Evolutionary conservation across 2,113 vertebrate species (phyloP), one percentile per base, ranked within the genome.

Genomic region (Chauna torquata): DNA sequence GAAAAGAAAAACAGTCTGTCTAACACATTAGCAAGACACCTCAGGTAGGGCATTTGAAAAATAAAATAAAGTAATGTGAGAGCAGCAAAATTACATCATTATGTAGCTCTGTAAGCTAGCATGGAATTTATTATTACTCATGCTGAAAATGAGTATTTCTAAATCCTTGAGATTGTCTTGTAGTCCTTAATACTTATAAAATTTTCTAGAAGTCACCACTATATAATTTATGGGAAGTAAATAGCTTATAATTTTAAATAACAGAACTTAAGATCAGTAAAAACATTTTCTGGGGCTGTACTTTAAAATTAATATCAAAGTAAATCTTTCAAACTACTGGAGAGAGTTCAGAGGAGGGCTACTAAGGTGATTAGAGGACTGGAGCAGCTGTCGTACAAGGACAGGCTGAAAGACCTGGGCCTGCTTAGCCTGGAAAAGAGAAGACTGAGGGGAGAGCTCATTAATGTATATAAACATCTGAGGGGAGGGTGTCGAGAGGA

Each of bases 111-210:
- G 45, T 62, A 24, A 54, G 16, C 34, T 86, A 50, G 25, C 40
- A 52, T 70, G 34, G 7, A 52, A 52, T 27, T 52, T 25, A 27
- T 52, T 52, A 25, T 24, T 52, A 40, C 3, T n/a, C 0, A 0
- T 59, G 15, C 2, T 77, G 24, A 32, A 77, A 87, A 80, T 50
- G 0, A 40, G 17, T 80, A 58, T 68, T 94, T 90, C 4, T 3
- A 36, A 78, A 66, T 75, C 12, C 3, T 68, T 71, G 44, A 86
- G 52, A 68, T 49, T 28, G 2, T 42, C 36, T 47, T 81, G 18
- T 7, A 70, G 55, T 42, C 11, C 7, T 42, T 72, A 74, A 58
- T 32, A 34, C 1, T 36, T 14, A 11, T 9, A 42, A 22, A 3
- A n/a, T 77, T 66, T 87, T 78, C 25, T 32, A 44, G 89, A 94